Conservation (phyloP, 37 sponge, comb jelly and placozoan species). For the Diacarnus erythraeanus region DNA sequence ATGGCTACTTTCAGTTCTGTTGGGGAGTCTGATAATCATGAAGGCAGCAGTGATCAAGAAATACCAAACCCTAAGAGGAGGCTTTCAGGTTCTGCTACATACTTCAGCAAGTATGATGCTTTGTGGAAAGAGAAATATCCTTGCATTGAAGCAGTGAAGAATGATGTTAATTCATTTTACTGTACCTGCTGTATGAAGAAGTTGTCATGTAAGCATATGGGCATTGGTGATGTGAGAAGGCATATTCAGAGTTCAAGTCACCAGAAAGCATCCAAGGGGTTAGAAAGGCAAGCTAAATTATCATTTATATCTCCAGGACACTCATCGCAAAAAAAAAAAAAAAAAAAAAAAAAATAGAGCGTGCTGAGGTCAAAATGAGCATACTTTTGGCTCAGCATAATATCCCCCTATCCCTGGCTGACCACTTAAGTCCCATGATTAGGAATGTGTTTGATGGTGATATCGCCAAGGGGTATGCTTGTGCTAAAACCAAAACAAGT, state of each 20-base stretch:
- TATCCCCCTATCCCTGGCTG: constrained; percentile 39
- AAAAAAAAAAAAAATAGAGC: too few relatives aligned
- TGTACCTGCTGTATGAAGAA: constrained; percentile 16
- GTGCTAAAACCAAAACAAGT: constrained; percentile 58
- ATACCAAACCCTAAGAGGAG: constrained; percentile 5
- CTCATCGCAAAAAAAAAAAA: too few relatives aligned
- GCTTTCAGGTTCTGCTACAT: constrained; percentile 16
- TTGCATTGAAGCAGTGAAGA: constrained; percentile 15
- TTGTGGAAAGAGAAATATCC: neutral
- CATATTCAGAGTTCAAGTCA: constrained; percentile 18
- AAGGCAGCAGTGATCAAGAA: too few relatives aligned
- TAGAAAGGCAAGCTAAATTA: neutral
- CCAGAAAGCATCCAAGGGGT: neutral
- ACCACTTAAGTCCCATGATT: constrained; percentile 57
- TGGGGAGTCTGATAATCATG: too few relatives aligned
- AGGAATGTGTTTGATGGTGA: constrained; percentile 38
- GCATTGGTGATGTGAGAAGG: constrained; percentile 22
- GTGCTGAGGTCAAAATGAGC: constrained; percentile 64
- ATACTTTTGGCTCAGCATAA: constrained; percentile 43
- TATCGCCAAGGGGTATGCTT: constrained; percentile 45
- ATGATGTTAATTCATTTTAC: neutral
- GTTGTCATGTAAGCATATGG: constrained; percentile 32
- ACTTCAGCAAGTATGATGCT: constrained; percentile 14
- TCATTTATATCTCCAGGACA: neutral
- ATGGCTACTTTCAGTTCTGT: too few relatives aligned